Base-by-base conservation (phyloP, 2,113 vertebrate genomes). In the Callopanchax toddi region DNA sequence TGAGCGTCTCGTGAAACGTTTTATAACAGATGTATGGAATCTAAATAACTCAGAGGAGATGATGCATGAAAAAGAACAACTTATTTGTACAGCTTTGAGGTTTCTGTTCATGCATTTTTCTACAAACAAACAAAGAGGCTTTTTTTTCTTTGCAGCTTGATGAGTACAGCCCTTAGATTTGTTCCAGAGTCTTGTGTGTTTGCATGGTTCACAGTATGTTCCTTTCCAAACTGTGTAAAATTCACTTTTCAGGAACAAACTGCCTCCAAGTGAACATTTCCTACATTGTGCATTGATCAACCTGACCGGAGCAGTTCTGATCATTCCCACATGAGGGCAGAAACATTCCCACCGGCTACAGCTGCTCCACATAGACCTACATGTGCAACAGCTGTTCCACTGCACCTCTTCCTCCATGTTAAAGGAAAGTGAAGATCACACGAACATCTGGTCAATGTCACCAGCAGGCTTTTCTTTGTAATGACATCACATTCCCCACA, bases 401-500 rank as follows among this genome's bases (percentile, higher is more conserved):
- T 60, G 50, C 12, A 11, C 20, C 44, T 44, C 36, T 62, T 20
- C 17, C 29, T 50, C 40, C 45, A 78, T 74, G 60, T 76, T 72
- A 42, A 53, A 21, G 48, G 54, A 49, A 81, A 67, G 54, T 20
- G 22, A 68, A 58, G 59, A 71, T 78, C 72, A 52, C 32, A 48
- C 63, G 54, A 75, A 80, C 86, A 83, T 88, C 85, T 90, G 85
- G 67, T 53, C 60, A 81, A 54, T 77, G 78, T 90, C 80, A 77
- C 76, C 37, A n/a, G 57, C 68, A 83, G 71, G 60, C 32, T 3
- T 36, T 60, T 50, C 55, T 54, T 53, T 59, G 29, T 70, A 83
- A 82, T 21, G 12, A 60, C 29, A 46, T 76, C n/a, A 54, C 75
- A 79, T 80, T 83, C 76, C 60, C 54, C 48, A 37, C 51, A 70